phyloP scores from a whole-genome alignment of 2,888 invertebrate species.

The Timema cristinae region DNA sequence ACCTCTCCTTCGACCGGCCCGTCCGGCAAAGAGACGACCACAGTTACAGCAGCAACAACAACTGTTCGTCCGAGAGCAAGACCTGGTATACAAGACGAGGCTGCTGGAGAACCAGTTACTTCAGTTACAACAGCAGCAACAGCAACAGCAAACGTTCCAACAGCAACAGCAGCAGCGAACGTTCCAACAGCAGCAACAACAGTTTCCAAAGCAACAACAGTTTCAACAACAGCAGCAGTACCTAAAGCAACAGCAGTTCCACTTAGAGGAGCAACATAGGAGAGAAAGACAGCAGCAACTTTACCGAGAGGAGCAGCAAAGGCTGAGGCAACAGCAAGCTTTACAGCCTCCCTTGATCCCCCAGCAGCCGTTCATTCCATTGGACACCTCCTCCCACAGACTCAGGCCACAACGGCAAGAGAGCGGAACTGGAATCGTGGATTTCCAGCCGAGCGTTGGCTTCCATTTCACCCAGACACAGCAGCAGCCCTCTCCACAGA shows the following conservation, averaged over 20 bases:
- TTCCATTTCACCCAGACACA: conserved; percentile 38
- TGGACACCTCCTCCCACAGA: conserved; percentile 12
- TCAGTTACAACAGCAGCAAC: conserved; percentile 61
- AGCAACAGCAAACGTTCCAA: conserved; percentile 58
- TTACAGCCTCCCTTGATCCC: conserved; percentile 33
- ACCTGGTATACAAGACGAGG: conserved; percentile 62
- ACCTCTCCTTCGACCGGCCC: conserved; percentile 49
- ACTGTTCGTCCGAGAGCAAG: conserved; percentile 40
- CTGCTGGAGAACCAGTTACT: conserved; percentile 66
- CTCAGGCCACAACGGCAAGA: conserved; percentile 41
- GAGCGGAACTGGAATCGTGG: conserved; percentile 43
- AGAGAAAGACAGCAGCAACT: conserved; percentile 33
- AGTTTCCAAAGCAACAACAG: conserved; percentile 37
- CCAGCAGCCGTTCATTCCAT: conserved; percentile 35
- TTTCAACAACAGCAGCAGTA: conserved; percentile 37
- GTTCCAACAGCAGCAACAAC: conserved; percentile 43
- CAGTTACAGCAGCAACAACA: conserved; percentile 42
- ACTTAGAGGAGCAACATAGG: conserved; percentile 32
- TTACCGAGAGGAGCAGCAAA: conserved; percentile 19
- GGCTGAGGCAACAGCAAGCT: conserved; percentile 32
- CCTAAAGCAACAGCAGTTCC: conserved; percentile 39
- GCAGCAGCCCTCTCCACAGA: conserved; percentile 8
- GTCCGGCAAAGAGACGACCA: conserved; percentile 19
- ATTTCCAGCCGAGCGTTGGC: conserved; percentile 51
- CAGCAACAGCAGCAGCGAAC: conserved; percentile 44